phyloP scores from a whole-genome alignment of 1,140 invertebrate genomes.

The Platorchestia sp. region DNA sequence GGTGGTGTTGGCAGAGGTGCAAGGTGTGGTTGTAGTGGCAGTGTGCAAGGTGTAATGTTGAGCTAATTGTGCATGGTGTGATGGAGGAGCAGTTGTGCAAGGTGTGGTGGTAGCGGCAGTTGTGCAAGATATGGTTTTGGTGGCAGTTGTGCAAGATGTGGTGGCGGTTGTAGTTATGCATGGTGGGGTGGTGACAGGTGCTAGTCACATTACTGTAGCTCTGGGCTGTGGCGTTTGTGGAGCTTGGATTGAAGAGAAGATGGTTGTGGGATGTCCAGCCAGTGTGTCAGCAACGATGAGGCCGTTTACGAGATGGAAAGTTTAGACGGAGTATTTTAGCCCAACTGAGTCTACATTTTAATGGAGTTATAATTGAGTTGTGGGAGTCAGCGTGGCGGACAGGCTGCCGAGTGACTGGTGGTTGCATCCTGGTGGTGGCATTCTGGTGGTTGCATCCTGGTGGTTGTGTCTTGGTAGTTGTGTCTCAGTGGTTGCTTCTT shows the following conservation, averaged over 20 bases:
- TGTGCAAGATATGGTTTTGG: neutral
- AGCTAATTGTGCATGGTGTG: no score
- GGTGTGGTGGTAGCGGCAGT: no score
- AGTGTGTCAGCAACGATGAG: neutral
- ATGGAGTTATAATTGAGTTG: neutral
- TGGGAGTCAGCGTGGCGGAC: neutral
- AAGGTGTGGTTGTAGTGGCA: neutral
- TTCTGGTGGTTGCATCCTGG: neutral
- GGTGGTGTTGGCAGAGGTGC: neutral
- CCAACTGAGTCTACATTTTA: neutral
- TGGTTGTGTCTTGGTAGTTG: neutral
- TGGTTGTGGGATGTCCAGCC: neutral
- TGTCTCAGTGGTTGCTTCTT: neutral
- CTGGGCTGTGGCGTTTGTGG: neutral
- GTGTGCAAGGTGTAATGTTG: no score
- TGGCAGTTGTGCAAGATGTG: neutral
- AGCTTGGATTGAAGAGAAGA: neutral
- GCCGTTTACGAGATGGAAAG: neutral
- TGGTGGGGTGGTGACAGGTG: neutral
- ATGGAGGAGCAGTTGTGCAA: no score
- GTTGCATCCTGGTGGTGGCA: neutral
- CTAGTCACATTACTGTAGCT: neutral
- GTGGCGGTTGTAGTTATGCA: neutral
- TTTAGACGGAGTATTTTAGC: neutral
- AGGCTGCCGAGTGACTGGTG: neutral